Conservation (phyloP, 2,888 invertebrate genomes). For the Alsophila aescularia region DNA sequence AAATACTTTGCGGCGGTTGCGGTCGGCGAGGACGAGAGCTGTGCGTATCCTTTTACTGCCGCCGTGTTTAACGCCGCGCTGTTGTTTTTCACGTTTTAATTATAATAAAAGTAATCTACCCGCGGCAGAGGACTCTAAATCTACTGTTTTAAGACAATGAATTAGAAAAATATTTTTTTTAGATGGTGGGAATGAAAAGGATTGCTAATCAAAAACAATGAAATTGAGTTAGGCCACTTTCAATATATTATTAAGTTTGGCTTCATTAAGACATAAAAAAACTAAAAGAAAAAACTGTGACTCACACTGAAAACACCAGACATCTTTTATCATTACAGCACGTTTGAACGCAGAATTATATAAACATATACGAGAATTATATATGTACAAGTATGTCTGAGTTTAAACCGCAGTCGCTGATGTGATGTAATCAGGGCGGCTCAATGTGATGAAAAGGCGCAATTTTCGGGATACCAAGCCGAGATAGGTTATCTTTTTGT, state of each 20-base stretch:
- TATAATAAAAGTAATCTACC: slow-evolving; percentile 34
- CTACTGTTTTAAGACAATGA: background rate
- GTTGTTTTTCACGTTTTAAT: slow-evolving; percentile 23
- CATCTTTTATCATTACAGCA: too few species aligned
- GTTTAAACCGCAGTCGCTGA: slow-evolving; percentile 10
- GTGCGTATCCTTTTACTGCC: slow-evolving; percentile 1
- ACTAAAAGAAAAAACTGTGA: too few species aligned
- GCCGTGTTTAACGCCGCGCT: slow-evolving; percentile 4
- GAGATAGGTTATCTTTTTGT: slow-evolving; percentile 35
- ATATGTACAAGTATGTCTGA: background rate
- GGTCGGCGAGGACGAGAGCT: slow-evolving; percentile 9
- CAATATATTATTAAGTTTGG: too few species aligned
- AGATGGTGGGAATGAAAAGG: background rate
- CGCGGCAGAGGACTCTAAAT: slow-evolving; percentile 17
- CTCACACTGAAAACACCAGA: too few species aligned
- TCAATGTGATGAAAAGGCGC: slow-evolving; percentile 31
- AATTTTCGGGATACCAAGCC: slow-evolving; percentile 24
- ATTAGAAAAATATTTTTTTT: background rate
- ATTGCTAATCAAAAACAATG: background rate
- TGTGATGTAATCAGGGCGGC: slow-evolving; percentile 12
- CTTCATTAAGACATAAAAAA: too few species aligned
- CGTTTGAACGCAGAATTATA: background rate
- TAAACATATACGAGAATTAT: background rate
- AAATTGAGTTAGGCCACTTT: too few species aligned
- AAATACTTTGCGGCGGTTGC: slow-evolving; percentile 32